Conservation (phyloP, 2,888 invertebrate species). For the Hetaerina titia region DNA sequence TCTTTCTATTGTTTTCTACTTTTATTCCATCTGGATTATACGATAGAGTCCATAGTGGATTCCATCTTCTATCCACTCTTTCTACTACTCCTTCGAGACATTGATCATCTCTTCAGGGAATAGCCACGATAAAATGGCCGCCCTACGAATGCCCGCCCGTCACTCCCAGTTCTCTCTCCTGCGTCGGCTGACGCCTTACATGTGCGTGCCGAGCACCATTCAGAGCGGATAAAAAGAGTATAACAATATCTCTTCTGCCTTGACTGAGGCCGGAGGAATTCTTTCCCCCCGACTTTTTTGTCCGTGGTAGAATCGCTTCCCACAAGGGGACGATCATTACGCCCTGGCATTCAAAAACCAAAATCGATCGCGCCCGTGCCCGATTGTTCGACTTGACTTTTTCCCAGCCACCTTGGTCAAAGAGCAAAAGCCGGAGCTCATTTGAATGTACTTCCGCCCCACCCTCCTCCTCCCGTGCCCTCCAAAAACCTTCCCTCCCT, state of each 20-base stretch:
- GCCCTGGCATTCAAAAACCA: not conserved
- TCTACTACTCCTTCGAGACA: too few species aligned
- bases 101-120: too few species aligned
- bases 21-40: too few species aligned
- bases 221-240: not conserved
- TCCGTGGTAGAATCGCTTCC: not conserved
- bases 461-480: not conserved
- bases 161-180: too few species aligned
- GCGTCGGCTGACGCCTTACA: too few species aligned
- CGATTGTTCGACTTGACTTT: constrained; percentile 27
- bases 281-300: not conserved
- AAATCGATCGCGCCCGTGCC: not conserved
- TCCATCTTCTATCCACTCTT: too few species aligned
- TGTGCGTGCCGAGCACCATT: too few species aligned
- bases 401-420: constrained; percentile 8
- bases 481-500: not conserved
- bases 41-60: too few species aligned
- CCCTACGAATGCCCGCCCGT: too few species aligned
- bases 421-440: constrained; percentile 7
- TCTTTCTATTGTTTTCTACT: too few species aligned
- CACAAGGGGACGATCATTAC: not conserved
- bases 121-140: too few species aligned
- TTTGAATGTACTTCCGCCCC: not conserved
- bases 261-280: not conserved
- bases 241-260: not conserved